Evolutionary conservation across 2,888 invertebrate species (phyloP).

Genomic region (Octodonta nipae): DNA sequence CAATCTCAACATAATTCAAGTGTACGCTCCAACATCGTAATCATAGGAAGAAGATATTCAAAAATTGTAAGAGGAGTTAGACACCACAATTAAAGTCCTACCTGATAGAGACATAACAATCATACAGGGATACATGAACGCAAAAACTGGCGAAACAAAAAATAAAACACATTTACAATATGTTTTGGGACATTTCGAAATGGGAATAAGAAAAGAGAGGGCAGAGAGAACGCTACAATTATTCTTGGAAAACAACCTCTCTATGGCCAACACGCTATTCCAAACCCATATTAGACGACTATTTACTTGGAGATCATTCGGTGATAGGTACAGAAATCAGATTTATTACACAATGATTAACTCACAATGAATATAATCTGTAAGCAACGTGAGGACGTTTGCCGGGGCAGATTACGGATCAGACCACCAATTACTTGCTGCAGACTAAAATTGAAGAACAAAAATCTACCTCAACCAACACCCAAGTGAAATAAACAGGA

Average conservation of each 20-base stretch:
- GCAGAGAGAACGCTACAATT: background rate
- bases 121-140: background rate
- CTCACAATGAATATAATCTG: background rate
- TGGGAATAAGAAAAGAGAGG: background rate
- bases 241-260: background rate
- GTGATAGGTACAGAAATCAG: conserved; percentile 3
- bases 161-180: background rate
- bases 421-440: background rate
- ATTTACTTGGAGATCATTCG: background rate
- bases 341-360: background rate
- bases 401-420: background rate
- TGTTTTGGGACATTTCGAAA: background rate
- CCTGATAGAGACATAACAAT: background rate
- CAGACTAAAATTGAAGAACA: background rate
- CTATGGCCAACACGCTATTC: background rate
- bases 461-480: no score
- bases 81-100: background rate
- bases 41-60: background rate
- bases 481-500: no score
- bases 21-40: background rate
- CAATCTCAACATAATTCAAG: background rate
- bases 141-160: background rate
- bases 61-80: background rate
- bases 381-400: background rate
- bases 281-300: background rate